These are phyloP conservation scores for Ovis canadensis DNA, from an alignment of 2,113 vertebrate genomes.

Conservation along the genomic window DNA sequence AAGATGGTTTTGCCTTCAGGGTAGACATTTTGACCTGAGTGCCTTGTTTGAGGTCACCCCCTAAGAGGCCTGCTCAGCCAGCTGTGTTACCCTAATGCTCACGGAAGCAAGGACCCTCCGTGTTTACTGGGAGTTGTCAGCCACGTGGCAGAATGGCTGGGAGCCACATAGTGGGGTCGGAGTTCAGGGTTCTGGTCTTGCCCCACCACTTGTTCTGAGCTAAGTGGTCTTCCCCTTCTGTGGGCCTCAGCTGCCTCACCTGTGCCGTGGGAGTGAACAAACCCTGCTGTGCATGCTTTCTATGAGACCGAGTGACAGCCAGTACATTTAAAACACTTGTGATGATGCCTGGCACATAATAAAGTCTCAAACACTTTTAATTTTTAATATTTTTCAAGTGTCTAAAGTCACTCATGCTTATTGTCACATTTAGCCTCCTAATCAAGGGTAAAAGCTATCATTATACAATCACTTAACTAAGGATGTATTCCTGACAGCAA, in stretches of 20 bases:
- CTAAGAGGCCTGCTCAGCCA: neutral
- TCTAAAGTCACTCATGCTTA: neutral
- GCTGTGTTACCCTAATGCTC: neutral
- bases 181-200: neutral
- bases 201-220: neutral
- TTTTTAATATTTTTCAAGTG: neutral
- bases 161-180: neutral
- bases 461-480: neutral
- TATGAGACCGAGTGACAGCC: neutral
- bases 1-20: neutral
- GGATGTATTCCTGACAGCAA: neutral
- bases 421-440: neutral
- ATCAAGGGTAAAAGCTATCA: neutral
- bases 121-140: neutral
- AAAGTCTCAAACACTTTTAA: neutral
- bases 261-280: neutral
- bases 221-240: neutral
- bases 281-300: neutral
- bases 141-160: neutral
- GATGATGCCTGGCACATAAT: neutral
- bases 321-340: neutral
- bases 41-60: neutral
- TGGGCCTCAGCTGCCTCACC: neutral
- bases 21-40: neutral
- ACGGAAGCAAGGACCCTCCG: fast-evolving